phyloP scores from a whole-genome alignment of 2,797 vertebrate genomes.

The Danio jaintianensis region DNA sequence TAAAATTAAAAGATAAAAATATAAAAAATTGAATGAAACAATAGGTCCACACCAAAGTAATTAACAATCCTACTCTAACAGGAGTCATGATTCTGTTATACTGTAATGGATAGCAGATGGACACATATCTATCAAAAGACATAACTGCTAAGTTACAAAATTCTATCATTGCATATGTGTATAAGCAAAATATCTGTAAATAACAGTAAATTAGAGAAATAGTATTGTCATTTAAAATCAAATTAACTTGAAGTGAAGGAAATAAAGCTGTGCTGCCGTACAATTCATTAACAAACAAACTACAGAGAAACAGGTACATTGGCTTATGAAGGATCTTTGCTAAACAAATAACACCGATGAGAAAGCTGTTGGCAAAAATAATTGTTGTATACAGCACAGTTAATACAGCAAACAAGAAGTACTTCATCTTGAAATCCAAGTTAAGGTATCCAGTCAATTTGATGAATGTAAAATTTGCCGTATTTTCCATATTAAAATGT shows the following conservation, averaged over 20 bases:
- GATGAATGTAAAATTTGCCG: conserved; percentile 59
- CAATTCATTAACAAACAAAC: conserved; percentile 67
- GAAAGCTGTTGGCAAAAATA: conserved; percentile 50
- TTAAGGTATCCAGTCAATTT: conserved; percentile 57
- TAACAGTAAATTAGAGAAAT: conserved; percentile 44
- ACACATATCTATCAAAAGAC: conserved; percentile 66
- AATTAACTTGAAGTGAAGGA: conserved; percentile 54
- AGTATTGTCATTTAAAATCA: conserved; percentile 52
- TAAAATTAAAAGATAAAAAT: neutral
- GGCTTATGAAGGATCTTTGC: conserved; percentile 67
- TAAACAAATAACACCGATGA: conserved; percentile 59
- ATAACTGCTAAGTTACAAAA: conserved; percentile 62
- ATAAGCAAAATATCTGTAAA: conserved; percentile 63
- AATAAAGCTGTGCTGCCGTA: conserved; percentile 56
- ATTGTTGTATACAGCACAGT: conserved; percentile 44
- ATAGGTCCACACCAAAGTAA: neutral
- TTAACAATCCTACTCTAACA: neutral
- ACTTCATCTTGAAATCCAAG: conserved; percentile 46
- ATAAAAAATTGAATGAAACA: neutral
- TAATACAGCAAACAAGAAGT: conserved; percentile 54
- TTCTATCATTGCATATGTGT: conserved; percentile 51
- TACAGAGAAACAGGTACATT: conserved; percentile 72
- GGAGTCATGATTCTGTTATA: conserved; percentile 49
- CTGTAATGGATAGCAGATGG: conserved; percentile 63
- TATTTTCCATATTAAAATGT: conserved; percentile 62